phyloP scores from a whole-genome alignment of 1,140 invertebrate species.

The Limonius californicus region DNA sequence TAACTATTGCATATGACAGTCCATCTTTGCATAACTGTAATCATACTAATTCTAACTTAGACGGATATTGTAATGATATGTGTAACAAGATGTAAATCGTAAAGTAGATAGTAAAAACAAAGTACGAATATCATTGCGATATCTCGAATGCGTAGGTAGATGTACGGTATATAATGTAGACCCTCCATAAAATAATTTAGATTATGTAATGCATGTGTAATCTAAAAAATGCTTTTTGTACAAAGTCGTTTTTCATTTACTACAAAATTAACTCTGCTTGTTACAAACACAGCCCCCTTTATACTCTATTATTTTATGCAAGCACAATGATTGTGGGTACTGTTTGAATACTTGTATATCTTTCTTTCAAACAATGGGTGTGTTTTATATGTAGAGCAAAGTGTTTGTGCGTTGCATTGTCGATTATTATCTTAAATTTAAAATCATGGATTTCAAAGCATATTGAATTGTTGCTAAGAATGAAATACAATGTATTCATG shows the following conservation, averaged over 20 bases:
- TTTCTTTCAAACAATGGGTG: slow-evolving; percentile 32
- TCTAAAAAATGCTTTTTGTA: slow-evolving; percentile 46
- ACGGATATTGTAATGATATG: slow-evolving; percentile 22
- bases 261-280: slow-evolving; percentile 4
- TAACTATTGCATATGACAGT: slow-evolving; percentile 46
- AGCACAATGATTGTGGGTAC: slow-evolving; percentile 11
- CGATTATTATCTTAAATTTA: slow-evolving; percentile 36
- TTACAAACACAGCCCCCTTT: slow-evolving; percentile 6
- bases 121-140: slow-evolving; percentile 34
- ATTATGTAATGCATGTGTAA: slow-evolving; percentile 44
- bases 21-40: slow-evolving; percentile 36
- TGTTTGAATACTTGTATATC: slow-evolving; percentile 33
- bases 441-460: slow-evolving; percentile 39
- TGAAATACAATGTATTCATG: slow-evolving; percentile 32
- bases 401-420: slow-evolving; percentile 20
- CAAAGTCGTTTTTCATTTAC: slow-evolving; percentile 35
- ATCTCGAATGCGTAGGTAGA: slow-evolving; percentile 40
- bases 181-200: slow-evolving; percentile 47
- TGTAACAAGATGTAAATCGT: neutral
- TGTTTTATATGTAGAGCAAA: slow-evolving; percentile 26
- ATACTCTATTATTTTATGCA: neutral
- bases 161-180: slow-evolving; percentile 41
- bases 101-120: neutral
- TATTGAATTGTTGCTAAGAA: slow-evolving; percentile 31
- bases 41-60: slow-evolving; percentile 22